phyloP scores from a whole-genome alignment of 1,140 invertebrate species.

The Tetragnatha versicolor region DNA sequence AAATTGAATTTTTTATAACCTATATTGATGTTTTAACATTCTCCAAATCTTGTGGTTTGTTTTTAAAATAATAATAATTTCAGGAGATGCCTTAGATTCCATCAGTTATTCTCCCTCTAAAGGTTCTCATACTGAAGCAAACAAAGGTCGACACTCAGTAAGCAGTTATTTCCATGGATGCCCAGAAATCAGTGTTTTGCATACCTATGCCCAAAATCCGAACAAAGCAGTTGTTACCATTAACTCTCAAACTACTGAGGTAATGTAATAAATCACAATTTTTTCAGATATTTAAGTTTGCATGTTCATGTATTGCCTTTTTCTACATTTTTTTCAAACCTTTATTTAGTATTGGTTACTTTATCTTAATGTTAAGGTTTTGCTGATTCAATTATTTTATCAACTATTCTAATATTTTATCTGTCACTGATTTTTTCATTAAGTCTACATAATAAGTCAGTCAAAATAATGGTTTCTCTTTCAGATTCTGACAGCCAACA shows the following conservation, averaged over 20 bases:
- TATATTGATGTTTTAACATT: no score
- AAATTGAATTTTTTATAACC: no score
- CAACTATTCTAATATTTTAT: no score
- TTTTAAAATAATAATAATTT: background rate
- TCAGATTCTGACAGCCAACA: constrained; percentile 72
- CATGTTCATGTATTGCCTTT: no score
- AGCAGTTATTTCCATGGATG: constrained; percentile 63
- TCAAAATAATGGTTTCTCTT: constrained; percentile 52
- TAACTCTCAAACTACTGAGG: constrained; percentile 63
- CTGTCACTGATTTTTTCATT: no score
- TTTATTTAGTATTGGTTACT: background rate
- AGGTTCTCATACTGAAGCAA: constrained; percentile 36
- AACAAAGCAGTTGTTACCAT: constrained; percentile 65
- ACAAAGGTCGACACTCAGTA: constrained; percentile 57
- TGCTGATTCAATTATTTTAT: no score
- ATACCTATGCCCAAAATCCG: constrained; percentile 62
- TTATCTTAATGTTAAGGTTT: background rate
- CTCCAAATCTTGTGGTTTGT: no score
- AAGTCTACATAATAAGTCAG: no score
- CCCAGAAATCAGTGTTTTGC: constrained; percentile 51
- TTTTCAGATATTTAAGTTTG: background rate
- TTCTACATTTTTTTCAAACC: background rate
- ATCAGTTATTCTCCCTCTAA: constrained; percentile 59
- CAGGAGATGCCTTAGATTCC: constrained; percentile 59
- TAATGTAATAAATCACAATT: constrained; percentile 21